Evolutionary conservation across 2,797 vertebrate genomes (phyloP).

Genomic region (Anguilla obscura): DNA sequence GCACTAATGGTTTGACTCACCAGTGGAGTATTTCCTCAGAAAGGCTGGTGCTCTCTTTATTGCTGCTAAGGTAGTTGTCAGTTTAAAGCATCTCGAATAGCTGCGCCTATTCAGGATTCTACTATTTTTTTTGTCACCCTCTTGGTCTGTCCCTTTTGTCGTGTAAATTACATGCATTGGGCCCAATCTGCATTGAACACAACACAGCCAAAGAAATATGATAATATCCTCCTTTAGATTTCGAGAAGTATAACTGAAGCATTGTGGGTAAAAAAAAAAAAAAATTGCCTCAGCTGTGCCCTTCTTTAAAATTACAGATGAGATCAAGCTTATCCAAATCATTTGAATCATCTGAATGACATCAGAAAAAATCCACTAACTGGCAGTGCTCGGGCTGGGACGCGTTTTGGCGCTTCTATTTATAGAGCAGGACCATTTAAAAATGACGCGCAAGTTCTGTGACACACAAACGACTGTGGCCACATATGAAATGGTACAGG

Average conservation of each 20-base stretch:
- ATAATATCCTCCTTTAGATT: neutral
- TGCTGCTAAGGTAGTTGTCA: slow-evolving; percentile 1
- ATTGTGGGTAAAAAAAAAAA: neutral
- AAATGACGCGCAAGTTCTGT: neutral
- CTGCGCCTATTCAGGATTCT: neutral
- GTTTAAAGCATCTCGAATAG: neutral
- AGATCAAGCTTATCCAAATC: slow-evolving; percentile 4
- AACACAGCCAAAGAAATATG: slow-evolving; percentile 1
- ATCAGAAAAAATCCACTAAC: neutral
- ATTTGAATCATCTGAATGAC: neutral
- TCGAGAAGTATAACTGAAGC: neutral
- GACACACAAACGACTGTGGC: slow-evolving; percentile 1
- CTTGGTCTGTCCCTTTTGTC: neutral
- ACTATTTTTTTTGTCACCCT: neutral
- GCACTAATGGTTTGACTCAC: slow-evolving; percentile 8
- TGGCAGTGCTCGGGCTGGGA: neutral
- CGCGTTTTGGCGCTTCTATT: neutral
- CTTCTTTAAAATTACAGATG: neutral
- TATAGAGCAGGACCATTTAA: neutral
- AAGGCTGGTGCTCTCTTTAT: slow-evolving; percentile 4
- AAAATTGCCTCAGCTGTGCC: neutral
- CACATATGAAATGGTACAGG: neutral
- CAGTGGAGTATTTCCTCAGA: neutral
- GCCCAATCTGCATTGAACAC: neutral
- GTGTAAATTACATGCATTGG: neutral